These are phyloP conservation scores for Crotalus viridis DNA, from an alignment of 2,113 vertebrate species.

Conservation along the genomic window DNA sequence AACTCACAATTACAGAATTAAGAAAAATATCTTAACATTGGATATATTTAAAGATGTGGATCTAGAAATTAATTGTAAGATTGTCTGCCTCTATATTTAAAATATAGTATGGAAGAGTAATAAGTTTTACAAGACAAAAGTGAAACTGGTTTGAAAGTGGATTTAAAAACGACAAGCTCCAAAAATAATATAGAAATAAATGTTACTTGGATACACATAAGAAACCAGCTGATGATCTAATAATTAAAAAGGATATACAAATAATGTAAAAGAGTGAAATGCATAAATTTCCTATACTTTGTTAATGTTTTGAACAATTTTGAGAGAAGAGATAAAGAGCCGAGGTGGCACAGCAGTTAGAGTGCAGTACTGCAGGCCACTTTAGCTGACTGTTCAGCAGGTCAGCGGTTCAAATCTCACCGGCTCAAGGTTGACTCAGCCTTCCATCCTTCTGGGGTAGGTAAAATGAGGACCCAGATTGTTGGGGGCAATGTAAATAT, in stretches of 20 bases:
- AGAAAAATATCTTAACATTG: background rate
- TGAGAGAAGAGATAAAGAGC: background rate
- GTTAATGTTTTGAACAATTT: background rate
- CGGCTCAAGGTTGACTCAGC: no score
- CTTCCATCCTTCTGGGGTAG: no score
- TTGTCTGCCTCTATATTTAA: background rate
- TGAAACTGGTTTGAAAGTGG: background rate
- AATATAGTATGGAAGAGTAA: background rate
- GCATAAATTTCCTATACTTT: background rate
- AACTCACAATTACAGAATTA: background rate
- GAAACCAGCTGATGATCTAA: background rate
- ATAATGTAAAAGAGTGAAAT: background rate
- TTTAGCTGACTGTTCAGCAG: no score
- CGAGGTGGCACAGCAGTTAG: no score
- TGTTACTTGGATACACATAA: background rate
- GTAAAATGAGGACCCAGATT: no score
- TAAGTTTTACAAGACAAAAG: background rate
- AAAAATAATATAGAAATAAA: background rate
- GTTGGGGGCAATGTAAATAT: no score
- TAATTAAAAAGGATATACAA: background rate
- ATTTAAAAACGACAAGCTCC: background rate
- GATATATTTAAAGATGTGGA: background rate
- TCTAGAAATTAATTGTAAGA: background rate
- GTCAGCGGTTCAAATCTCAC: no score
- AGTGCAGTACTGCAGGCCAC: no score